Percentiles rank a stretch among this genome's conserved stretches.
phyloP scores from a whole-genome alignment of 2,113 vertebrate species.

The Microcebus griseorufus region DNA sequence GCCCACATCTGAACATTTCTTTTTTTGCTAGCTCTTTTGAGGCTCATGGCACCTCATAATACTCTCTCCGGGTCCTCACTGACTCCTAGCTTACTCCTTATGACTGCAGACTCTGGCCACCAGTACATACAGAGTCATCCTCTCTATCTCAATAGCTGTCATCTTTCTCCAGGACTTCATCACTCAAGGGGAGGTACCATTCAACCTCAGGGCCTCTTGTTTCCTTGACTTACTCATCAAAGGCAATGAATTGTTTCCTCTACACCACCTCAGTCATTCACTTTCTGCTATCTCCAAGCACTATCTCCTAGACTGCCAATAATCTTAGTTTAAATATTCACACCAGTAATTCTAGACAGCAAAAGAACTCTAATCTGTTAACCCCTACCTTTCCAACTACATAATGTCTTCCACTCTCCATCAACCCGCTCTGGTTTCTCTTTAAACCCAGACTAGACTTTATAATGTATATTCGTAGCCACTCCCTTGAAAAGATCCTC shows the following conservation, averaged over 20 bases:
- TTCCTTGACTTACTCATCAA: neutral
- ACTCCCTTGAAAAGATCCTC: slow-evolving; percentile 16
- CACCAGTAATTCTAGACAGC: neutral
- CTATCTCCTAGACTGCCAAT: neutral
- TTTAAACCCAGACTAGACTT: neutral
- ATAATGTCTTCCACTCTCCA: neutral
- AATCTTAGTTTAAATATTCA: slow-evolving; percentile 21
- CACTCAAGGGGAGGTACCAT: neutral
- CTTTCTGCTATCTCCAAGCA: neutral
- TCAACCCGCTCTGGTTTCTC: neutral
- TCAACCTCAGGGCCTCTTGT: neutral
- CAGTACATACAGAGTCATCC: neutral
- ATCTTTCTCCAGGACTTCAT: neutral
- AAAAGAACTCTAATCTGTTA: neutral
- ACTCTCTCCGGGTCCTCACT: neutral
- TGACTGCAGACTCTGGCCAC: neutral
- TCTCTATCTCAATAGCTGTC: neutral
- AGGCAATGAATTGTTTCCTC: neutral
- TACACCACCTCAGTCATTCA: neutral
- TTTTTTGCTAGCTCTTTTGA: neutral
- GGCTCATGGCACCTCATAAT: neutral
- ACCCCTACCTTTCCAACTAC: neutral
- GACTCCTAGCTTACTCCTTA: neutral
- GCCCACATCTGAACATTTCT: neutral
- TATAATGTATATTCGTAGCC: neutral